Evolutionary conservation across 2,888 invertebrate species (phyloP), one percentile per base, ranked within the genome.

Genomic region (Conistra vaccinii): DNA sequence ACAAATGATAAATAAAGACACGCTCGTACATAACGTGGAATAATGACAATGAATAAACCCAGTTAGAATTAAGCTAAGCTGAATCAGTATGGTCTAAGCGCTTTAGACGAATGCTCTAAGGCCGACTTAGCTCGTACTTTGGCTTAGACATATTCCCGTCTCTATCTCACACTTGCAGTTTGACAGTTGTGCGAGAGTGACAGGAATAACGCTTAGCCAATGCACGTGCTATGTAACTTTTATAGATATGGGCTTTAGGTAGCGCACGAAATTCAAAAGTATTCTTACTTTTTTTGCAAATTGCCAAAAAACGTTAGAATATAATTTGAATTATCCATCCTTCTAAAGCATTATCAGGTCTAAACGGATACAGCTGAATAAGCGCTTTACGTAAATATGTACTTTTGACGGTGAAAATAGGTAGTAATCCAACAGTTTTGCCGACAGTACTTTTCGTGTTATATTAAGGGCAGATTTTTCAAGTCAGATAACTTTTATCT

Each of bases 61-160:
- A 78, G 88, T 87, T 87, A 87, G 78, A 87, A 57, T 74, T 65
- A 85, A 86, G 86, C 80, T 83, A 77, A 88, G 88, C 87, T 86
- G 73, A 76, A 70, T 77, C 76, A 72, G 60, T 78, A 78, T 67
- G 74, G 51, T 73, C 61, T 79, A 88, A 81, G 84, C 85, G 29
- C 75, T 75, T 72, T 57, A 10, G 23, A 48, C 80, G 12, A 66
- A n/a, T n/a, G 58, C 66, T 66, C n/a, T 20, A 57, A 32, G 29
- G 2, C 45, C 0, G 23, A 45, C 23, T 23, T 45, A 23, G 12
- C 23, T 23, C 14, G 7, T 45, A 4, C 45, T 14, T 29, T 29
- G 63, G 29, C 7, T 14, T 29, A 23, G 3, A 23, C 45, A 45
- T 14, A 9, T 45, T 45, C 29, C 29, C 14, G 29, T 45, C 65